Evolutionary conservation across 2,113 vertebrate genomes (phyloP).

Genomic region (Nycticebus coucang): DNA sequence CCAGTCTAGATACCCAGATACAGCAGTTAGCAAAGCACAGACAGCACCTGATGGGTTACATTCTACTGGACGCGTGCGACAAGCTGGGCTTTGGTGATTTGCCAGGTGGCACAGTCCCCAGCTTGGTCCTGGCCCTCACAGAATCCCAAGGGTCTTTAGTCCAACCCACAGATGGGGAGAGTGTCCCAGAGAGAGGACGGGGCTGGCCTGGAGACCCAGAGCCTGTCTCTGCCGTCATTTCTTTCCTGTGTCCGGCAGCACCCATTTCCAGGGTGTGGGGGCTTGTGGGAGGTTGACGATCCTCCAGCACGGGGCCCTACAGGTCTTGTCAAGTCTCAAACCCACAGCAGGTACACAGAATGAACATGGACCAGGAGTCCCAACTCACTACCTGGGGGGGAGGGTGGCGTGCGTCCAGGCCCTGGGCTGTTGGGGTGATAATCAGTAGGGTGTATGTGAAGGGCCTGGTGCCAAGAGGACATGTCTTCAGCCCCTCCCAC

Average conservation of each 20-base stretch:
- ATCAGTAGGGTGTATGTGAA: neutral
- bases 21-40: neutral
- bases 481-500: too few relatives aligned
- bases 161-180: neutral
- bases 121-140: neutral
- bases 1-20: neutral
- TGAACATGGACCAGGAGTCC: too few relatives aligned
- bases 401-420: neutral
- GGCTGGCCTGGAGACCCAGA: neutral
- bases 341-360: neutral
- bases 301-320: neutral
- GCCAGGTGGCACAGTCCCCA: neutral
- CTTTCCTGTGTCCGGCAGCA: neutral
- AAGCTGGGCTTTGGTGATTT: neutral
- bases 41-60: neutral
- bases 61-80: fast-evolving
- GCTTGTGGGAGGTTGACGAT: neutral
- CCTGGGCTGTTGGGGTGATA: neutral
- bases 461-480: neutral
- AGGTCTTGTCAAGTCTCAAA: neutral
- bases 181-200: neutral
- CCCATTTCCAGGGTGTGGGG: neutral
- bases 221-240: neutral
- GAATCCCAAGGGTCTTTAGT: neutral
- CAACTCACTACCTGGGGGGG: fast-evolving